A percentile compares a stretch with the other conserved stretches of the same genome.
Evolutionary conservation across 2,113 vertebrate genomes (phyloP).

Genomic region (Ptychochromis oligacanthus): DNA sequence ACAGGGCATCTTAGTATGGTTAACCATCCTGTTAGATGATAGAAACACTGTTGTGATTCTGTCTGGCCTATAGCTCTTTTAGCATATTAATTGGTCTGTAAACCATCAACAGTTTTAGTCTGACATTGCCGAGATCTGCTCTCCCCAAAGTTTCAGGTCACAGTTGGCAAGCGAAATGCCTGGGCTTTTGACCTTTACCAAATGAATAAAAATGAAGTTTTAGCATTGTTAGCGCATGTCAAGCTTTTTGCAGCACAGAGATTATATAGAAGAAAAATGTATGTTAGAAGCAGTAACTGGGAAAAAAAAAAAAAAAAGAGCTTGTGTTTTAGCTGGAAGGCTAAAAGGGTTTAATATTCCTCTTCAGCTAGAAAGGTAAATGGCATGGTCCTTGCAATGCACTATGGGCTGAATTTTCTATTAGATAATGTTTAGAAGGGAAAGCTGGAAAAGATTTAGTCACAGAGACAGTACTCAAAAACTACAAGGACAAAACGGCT

Average conservation of each 20-base stretch:
- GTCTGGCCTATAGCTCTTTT: neutral
- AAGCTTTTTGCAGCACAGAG: neutral
- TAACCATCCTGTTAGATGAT: no score
- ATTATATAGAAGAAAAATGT: neutral
- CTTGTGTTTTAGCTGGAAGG: neutral
- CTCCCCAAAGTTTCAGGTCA: conserved; percentile 21
- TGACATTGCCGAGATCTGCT: conserved; percentile 26
- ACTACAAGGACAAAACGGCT: neutral
- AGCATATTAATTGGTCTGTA: conserved; percentile 38
- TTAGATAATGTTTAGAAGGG: neutral
- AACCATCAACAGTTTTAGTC: conserved; percentile 25
- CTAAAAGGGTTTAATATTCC: neutral
- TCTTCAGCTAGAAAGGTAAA: neutral
- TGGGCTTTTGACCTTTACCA: conserved; percentile 20
- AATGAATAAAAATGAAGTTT: neutral
- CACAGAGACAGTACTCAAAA: neutral
- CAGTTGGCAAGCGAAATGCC: neutral
- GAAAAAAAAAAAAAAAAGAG: neutral
- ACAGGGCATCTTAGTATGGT: neutral
- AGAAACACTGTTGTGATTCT: conserved; percentile 15
- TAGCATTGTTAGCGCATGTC: neutral
- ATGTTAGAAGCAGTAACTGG: neutral
- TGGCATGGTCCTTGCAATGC: neutral
- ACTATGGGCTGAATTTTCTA: neutral
- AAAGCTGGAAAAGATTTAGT: neutral